Base-by-base conservation (phyloP, 2,797 vertebrate species). In the Sylvia borin region DNA sequence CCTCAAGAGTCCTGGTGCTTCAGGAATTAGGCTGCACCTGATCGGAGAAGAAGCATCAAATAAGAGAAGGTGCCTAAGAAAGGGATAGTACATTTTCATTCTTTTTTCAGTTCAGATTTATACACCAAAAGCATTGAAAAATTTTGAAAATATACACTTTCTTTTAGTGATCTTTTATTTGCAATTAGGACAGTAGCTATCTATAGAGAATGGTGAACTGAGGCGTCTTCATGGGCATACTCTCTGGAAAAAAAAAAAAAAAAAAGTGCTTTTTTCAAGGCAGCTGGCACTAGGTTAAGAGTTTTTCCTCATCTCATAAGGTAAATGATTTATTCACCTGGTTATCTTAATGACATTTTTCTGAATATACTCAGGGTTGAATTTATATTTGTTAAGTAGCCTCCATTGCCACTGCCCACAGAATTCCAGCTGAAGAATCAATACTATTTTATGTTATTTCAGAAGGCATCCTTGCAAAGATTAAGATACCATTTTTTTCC, bases 1-100 rank as follows among this genome's bases (percentile, higher is more conserved):
- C 13, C 45, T 71, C 3, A 0, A 0, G 13, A 55, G 13, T 50
- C 51, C 32, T 21, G 10, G 25, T 26, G 32, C 13, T 68, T 9
- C 42, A 71, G 22, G 19, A 78, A 5, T 7, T 42, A 68, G 32
- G 5, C n/a, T 65, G 19, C 11, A 57, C 12, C 4, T 72, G 27
- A 13, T 15, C 53, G 11, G 6, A 67, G 31, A 72, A 72, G 10
- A 16, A 64, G 13, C 27, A 64, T 21, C 14, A 81, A 50, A 42
- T 16, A 45, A 66, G 15, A 66, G 21, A 71, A 81, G 20, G 6
- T 38, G 55, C 3, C 1, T 38, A 86, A 64, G 22, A 88, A 70
- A 79, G 12, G 9, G 13, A 53, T 16, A 26, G 3, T 61, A 1
- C 27, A 36, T 75, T 85, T 77, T 66, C 7, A 13, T 38, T 61